Percentiles rank a stretch among this genome's conserved stretches.
These are phyloP conservation scores for Pogonomyrmex barbatus DNA, from an alignment of 1,140 invertebrate genomes.

Conservation along the genomic window DNA sequence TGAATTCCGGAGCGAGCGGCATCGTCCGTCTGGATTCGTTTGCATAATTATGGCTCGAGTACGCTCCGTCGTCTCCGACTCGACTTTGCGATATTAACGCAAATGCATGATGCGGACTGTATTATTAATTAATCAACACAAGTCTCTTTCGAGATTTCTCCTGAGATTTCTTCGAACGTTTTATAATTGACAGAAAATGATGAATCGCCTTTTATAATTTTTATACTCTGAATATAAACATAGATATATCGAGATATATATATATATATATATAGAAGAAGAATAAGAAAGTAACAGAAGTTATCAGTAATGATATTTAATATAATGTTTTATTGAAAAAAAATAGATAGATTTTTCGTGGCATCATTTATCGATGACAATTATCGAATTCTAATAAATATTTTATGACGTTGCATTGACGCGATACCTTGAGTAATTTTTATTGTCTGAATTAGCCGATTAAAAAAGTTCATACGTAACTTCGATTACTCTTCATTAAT, in stretches of 20 bases:
- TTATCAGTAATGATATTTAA: background rate
- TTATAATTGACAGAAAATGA: background rate
- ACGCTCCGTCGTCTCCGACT: background rate
- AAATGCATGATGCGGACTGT: conserved; percentile 11
- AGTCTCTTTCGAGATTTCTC: background rate
- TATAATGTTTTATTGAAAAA: background rate
- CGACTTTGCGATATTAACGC: conserved; percentile 39
- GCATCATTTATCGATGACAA: background rate
- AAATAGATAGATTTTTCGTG: background rate
- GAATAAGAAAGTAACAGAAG: background rate
- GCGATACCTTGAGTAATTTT: background rate
- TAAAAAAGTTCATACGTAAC: background rate
- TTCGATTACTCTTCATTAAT: background rate
- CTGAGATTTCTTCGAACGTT: background rate
- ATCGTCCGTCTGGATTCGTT: conserved; percentile 35
- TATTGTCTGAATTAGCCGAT: background rate
- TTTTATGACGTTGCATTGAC: background rate
- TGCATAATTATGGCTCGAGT: conserved; percentile 48
- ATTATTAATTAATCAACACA: conserved; percentile 38
- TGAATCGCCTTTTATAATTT: background rate
- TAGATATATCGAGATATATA: background rate
- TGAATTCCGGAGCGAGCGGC: conserved; percentile 5
- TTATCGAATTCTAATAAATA: background rate
- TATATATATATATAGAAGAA: too few relatives aligned
- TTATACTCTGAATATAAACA: background rate